Conservation (phyloP, 2,888 invertebrate species). For the Agapostemon virescens region DNA sequence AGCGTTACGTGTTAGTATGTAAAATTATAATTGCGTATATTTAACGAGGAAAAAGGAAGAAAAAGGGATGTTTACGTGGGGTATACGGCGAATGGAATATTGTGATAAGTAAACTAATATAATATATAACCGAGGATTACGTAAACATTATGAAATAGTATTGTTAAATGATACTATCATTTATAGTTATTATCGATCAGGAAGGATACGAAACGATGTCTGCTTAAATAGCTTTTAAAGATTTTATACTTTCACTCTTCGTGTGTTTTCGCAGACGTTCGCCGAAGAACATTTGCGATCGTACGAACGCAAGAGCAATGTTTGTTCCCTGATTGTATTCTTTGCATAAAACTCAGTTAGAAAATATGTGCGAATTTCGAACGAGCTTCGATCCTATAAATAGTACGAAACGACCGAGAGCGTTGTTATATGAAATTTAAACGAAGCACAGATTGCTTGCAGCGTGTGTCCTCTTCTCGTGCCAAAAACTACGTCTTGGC, state of each 20-base stretch:
- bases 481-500: slow-evolving; percentile 47
- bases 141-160: slow-evolving; percentile 54
- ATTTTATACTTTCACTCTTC: slow-evolving; percentile 59
- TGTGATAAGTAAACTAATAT: slow-evolving; percentile 69
- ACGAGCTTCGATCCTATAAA: slow-evolving; percentile 28
- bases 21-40: slow-evolving; percentile 31
- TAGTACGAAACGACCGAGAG: slow-evolving; percentile 9
- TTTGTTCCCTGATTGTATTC: slow-evolving; percentile 18
- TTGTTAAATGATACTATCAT: slow-evolving; percentile 48
- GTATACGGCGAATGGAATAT: slow-evolving; percentile 65
- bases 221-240: slow-evolving; percentile 50
- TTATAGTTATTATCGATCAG: slow-evolving; percentile 50
- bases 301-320: neutral
- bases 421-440: slow-evolving; percentile 32
- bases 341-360: neutral
- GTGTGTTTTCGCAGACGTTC: slow-evolving; percentile 47
- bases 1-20: slow-evolving; percentile 55
- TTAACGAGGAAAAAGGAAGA: slow-evolving; percentile 31
- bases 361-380: slow-evolving; percentile 21
- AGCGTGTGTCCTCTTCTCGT: slow-evolving; percentile 31
- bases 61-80: slow-evolving; percentile 37
- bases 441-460: slow-evolving; percentile 24
- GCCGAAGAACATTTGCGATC: slow-evolving; percentile 11
- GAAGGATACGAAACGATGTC: slow-evolving; percentile 38
- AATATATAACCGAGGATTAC: slow-evolving; percentile 58